Base-by-base conservation (phyloP, 2,113 vertebrate genomes). In the Sebastes schlegelii region DNA sequence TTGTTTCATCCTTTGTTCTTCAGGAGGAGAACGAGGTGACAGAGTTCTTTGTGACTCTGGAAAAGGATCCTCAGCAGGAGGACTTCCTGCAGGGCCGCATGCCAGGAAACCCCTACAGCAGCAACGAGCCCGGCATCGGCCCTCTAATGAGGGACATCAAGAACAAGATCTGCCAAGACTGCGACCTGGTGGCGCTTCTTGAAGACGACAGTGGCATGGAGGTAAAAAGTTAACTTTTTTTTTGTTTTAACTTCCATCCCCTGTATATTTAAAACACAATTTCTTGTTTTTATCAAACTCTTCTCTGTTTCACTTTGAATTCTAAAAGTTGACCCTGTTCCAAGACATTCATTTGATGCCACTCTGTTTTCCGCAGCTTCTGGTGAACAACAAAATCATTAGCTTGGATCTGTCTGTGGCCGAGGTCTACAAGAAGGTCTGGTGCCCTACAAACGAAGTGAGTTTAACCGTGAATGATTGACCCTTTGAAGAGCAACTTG, bases 141-240 rank as follows among this genome's bases (percentile, higher is more conserved):
- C 98, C 98, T 0, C 96, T 99, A 1, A 99, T 99, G 98, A 96
- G 98, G 86, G 98, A 99, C 92, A 98, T 99, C 91, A 99, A 99
- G 95, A 99, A 99, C 95, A 99, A 99, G 91, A 99, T 99, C 95
- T 99, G 98, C 78, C 98, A 99, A 87, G 98, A 99, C 90, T 99
- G 98, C 40, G 98, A 99, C 95, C 94, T 99, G 90, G 98, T 99
- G 80, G 98, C 98, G 4, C 95, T 99, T 70, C 94, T 99, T 76
- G 98, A 99, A 91, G 98, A 99, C 0, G 98, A 99, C 95, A 99
- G 98, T 4, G 98, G 98, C 11, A 99, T 99, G 98, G 98, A 99
- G 97, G 98, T 99, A 88, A 61, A 52, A 21, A 48, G 1, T 13
- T 4, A 16, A 12, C 46, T 67, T n/a, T 43, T 12, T 46, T 13